Evolutionary conservation across 1,140 invertebrate genomes (phyloP).

Genomic region (Eurosta solidaginis): DNA sequence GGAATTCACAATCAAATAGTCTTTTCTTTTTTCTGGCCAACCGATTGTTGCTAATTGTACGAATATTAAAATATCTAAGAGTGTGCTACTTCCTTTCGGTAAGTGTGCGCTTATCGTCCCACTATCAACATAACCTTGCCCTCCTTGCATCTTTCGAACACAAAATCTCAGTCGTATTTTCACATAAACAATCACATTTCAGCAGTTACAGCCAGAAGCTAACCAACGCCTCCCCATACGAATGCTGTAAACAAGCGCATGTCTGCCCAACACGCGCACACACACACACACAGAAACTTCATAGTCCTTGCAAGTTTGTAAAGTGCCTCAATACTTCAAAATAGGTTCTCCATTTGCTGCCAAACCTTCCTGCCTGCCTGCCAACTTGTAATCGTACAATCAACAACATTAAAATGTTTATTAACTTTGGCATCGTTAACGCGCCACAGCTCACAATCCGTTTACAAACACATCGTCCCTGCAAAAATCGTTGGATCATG

Average conservation of each 20-base stretch:
- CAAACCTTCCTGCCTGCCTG: background rate
- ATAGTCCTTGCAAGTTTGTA: background rate
- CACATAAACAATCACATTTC: constrained; percentile 17
- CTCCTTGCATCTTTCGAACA: background rate
- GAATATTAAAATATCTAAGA: too few species aligned
- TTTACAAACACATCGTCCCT: background rate
- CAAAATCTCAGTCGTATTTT: background rate
- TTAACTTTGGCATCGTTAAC: constrained; percentile 28
- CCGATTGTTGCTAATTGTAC: too few species aligned
- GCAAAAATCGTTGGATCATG: too few species aligned
- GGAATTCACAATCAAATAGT: too few species aligned
- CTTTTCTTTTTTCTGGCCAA: too few species aligned
- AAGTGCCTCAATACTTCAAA: background rate
- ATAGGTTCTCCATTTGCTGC: background rate
- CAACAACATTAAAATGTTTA: constrained; percentile 26
- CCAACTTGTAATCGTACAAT: background rate
- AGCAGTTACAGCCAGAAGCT: background rate
- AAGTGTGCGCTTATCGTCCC: background rate
- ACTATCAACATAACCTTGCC: background rate
- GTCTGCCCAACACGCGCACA: background rate
- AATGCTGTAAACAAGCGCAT: background rate
- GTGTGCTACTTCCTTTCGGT: too few species aligned
- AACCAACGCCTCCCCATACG: background rate
- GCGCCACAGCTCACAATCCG: background rate
- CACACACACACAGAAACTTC: background rate